phyloP scores from a whole-genome alignment of 2,888 invertebrate genomes.

The Ophraella communa region DNA sequence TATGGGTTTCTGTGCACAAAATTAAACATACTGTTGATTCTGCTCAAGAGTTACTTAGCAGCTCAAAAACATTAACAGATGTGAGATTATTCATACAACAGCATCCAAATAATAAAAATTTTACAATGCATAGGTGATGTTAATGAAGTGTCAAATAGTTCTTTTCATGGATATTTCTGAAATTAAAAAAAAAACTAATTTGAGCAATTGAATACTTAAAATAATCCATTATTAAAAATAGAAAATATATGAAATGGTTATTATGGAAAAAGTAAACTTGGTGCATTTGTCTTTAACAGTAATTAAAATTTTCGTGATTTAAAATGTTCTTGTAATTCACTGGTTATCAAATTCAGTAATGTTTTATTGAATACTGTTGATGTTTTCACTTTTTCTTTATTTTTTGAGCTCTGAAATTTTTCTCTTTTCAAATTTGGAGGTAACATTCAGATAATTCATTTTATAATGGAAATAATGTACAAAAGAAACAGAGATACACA shows the following conservation, averaged over 20 bases:
- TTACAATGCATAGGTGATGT: too few species aligned
- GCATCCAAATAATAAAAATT: neutral
- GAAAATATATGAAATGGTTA: neutral
- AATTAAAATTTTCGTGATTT: too few species aligned
- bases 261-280: neutral
- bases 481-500: slow-evolving; percentile 3
- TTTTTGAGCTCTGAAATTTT: neutral
- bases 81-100: neutral
- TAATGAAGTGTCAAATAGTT: too few species aligned
- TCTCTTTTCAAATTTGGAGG: slow-evolving; percentile 2
- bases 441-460: slow-evolving; percentile 20
- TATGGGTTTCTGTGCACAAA: too few species aligned
- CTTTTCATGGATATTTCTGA: too few species aligned
- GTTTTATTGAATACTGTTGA: too few species aligned
- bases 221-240: too few species aligned
- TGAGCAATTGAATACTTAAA: neutral
- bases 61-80: neutral
- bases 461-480: slow-evolving; percentile 20
- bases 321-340: too few species aligned
- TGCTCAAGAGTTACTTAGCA: too few species aligned
- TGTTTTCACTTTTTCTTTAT: neutral
- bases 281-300: neutral
- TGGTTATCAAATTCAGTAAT: too few species aligned
- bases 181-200: too few species aligned
- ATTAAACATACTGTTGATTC: too few species aligned